A percentile compares a stretch with the other conserved stretches of the same genome.
Conservation (phyloP, 2,888 invertebrate species). For the Agrotis exclamationis region DNA sequence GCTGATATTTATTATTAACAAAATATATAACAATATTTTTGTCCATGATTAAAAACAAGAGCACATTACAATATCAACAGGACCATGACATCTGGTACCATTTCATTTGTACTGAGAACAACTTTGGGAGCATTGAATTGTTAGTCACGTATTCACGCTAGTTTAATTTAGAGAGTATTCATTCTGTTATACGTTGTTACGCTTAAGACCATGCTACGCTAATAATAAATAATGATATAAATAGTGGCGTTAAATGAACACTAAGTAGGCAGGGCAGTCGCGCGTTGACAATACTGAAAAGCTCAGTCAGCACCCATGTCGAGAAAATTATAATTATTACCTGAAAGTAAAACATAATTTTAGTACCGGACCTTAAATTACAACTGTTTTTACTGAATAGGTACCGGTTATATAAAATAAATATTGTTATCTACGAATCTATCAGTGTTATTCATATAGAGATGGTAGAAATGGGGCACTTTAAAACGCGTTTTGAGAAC, state of each 20-base stretch:
- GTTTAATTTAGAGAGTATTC: conserved; percentile 69
- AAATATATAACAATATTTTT: conserved; percentile 60
- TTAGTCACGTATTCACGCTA: conserved; percentile 55
- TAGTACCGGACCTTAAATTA: conserved; percentile 1
- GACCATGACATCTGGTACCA: conserved; percentile 72
- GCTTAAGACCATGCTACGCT: conserved; percentile 75
- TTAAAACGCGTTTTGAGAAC: no score
- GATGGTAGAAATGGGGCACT: no score
- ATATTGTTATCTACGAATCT: no score
- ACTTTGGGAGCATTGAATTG: conserved; percentile 43
- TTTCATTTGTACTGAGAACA: conserved; percentile 71
- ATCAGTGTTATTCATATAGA: no score
- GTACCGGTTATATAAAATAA: no score
- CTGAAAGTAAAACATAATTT: conserved; percentile 63
- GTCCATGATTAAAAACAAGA: conserved; percentile 63
- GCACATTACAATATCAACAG: conserved; percentile 62
- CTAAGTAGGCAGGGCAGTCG: conserved; percentile 48
- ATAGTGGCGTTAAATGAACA: conserved; percentile 77
- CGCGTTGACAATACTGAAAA: conserved; percentile 74
- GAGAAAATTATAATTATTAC: conserved; percentile 68
- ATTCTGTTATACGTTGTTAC: conserved; percentile 72
- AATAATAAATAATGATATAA: conserved; percentile 84
- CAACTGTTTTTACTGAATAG: no score
- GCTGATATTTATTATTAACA: conserved; percentile 76
- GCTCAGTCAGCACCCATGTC: conserved; percentile 80